These are phyloP conservation scores for Tetheella fluctuosa DNA, from an alignment of 2,888 invertebrate genomes.

Conservation along the genomic window DNA sequence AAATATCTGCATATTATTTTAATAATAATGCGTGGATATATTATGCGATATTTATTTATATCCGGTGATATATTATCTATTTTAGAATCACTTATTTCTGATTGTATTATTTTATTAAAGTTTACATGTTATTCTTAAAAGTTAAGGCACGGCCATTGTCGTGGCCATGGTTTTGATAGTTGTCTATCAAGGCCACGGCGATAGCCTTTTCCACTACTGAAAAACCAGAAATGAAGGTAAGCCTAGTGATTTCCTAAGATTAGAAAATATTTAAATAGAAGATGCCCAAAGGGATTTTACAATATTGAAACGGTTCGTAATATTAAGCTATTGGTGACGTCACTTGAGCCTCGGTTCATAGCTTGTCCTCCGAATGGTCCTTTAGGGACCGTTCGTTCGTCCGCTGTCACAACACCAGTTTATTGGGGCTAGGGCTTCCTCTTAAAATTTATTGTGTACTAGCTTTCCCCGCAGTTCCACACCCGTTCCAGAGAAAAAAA, in stretches of 20 bases:
- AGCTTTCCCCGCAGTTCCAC: too few relatives aligned
- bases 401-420: constrained; percentile 51
- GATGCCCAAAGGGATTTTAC: background rate
- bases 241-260: too few relatives aligned
- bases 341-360: constrained; percentile 45
- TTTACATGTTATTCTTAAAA: too few relatives aligned
- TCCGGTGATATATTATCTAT: background rate
- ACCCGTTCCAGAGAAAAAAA: too few relatives aligned
- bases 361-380: constrained; percentile 33
- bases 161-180: too few relatives aligned
- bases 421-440: constrained; percentile 26
- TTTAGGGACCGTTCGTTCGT: constrained; percentile 47
- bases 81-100: too few relatives aligned
- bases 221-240: too few relatives aligned
- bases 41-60: background rate
- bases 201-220: too few relatives aligned
- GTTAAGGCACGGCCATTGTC: too few relatives aligned
- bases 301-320: constrained; percentile 14
- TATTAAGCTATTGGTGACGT: constrained; percentile 41
- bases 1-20: background rate
- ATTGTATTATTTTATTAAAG: too few relatives aligned
- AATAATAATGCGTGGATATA: background rate
- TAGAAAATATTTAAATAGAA: too few relatives aligned
- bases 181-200: too few relatives aligned
- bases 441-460: constrained; percentile 41